These are phyloP conservation scores for Apamea epomidion DNA, from an alignment of 2,888 invertebrate species.

Conservation along the genomic window DNA sequence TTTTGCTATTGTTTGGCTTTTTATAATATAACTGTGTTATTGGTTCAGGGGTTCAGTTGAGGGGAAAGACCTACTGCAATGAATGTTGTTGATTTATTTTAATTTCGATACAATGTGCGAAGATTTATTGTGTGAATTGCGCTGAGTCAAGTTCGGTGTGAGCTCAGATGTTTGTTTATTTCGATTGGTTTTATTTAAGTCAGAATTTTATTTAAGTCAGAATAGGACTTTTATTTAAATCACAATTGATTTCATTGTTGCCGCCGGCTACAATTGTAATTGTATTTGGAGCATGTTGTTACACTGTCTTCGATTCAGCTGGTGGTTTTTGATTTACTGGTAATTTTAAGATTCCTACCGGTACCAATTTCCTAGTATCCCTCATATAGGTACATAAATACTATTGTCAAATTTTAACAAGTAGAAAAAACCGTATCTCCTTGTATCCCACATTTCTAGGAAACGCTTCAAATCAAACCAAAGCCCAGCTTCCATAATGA, in stretches of 20 bases:
- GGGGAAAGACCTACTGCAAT: conserved; percentile 59
- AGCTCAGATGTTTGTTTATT: not conserved
- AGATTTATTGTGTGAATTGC: conserved; percentile 41
- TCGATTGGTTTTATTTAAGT: not conserved
- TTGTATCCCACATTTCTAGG: not conserved
- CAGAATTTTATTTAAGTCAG: not conserved
- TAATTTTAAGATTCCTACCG: not conserved
- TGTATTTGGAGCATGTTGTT: not conserved
- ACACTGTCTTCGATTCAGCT: not conserved
- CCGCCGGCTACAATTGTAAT: not conserved
- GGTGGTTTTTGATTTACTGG: no score
- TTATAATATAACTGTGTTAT: conserved; percentile 56
- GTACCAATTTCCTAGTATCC: not conserved
- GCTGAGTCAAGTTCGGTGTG: not conserved
- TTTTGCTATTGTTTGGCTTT: conserved; percentile 37
- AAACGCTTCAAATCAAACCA: conserved; percentile 30
- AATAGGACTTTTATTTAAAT: not conserved
- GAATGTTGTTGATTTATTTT: conserved; percentile 55
- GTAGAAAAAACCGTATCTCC: not conserved
- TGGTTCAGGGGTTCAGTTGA: conserved; percentile 31
- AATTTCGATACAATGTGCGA: conserved; percentile 38
- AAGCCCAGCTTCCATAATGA: conserved; percentile 43
- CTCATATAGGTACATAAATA: no score
- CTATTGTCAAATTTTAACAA: not conserved
- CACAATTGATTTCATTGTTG: not conserved